Base-by-base conservation (phyloP, 2,797 vertebrate species). In the Microtus californicus region DNA sequence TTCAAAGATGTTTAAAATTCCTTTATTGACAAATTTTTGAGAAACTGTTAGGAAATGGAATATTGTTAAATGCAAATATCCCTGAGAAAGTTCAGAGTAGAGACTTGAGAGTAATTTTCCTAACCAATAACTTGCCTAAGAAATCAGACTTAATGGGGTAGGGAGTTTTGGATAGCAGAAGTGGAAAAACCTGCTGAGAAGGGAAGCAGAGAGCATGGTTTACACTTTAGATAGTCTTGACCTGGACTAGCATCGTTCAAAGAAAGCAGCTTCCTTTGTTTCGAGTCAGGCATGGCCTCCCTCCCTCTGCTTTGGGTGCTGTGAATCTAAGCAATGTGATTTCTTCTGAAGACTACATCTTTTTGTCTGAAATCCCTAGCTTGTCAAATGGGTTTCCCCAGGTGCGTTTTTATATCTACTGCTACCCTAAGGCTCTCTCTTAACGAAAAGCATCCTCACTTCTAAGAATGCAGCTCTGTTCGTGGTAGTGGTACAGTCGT, bases 41-140 rank as follows among this genome's bases (percentile, higher is more conserved):
- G 37, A 91, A 89, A 51, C 3, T 37, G 6, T 83, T 90, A 54
- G 69, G 95, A 85, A 79, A 61, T 63, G 89, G n/a, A 90, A 45
- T 17, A 86, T 90, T 92, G 92, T 95, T 29, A 90, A 96, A 78
- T 93, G 67, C 12, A 97, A 85, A 91, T 74, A 34, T 87, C 51
- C 51, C 27, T 69, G 48, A 87, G 5, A 15, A 45, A 14, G 69
- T 67, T 59, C 48, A 51, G 69, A 27, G 15, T 31, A 69, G 48
- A 56, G 78, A 78, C 51, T 89, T 89, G 61, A 61, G 17, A 76
- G 40, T 90, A 79, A 54, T 5, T 51, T 90, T 87, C 19, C 54
- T 79, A 31, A 76, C 0, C 56, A 51, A 25, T 86, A 63, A 71
- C 29, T 93, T 71, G 9, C 88, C 63, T 73, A 94, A 45, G 74